Evolutionary conservation across 2,888 invertebrate species (phyloP).

Genomic region (Liodrosophila aerea): DNA sequence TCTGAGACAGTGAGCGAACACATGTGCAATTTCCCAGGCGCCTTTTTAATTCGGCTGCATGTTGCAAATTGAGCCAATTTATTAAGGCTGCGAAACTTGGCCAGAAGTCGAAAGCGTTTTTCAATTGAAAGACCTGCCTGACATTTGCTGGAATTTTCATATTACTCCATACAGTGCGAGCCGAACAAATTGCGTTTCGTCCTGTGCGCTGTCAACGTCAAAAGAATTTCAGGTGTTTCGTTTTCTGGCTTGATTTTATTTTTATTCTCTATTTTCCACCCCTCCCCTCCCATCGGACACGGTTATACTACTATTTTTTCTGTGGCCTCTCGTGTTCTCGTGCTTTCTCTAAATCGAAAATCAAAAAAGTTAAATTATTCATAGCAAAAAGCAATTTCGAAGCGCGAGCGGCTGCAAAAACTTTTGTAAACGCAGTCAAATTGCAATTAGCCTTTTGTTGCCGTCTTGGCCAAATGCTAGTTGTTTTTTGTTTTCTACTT

Average conservation of each 20-base stretch:
- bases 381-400: constrained; percentile 70
- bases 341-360: constrained; percentile 70
- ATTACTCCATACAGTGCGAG: constrained; percentile 16
- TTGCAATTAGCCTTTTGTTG: constrained; percentile 77
- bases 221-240: constrained; percentile 53
- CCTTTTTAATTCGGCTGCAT: constrained; percentile 62
- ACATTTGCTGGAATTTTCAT: constrained; percentile 51
- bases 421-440: constrained; percentile 73
- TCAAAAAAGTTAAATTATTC: constrained; percentile 76
- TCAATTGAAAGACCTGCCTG: constrained; percentile 22
- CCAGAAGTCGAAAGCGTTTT: constrained; percentile 32
- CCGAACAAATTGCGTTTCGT: constrained; percentile 65
- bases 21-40: constrained; percentile 62
- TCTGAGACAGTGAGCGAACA: constrained; percentile 25
- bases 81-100: constrained; percentile 58
- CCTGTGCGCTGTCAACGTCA: constrained; percentile 69
- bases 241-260: constrained; percentile 5
- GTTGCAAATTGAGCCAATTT: constrained; percentile 71
- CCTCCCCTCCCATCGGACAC: not conserved
- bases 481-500: no score
- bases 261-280: constrained; percentile 1
- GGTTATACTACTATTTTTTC: not conserved
- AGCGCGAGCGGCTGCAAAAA: constrained; percentile 40
- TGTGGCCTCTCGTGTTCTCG: constrained; percentile 41
- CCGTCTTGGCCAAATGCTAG: constrained; percentile 47